Evolutionary conservation across 2,888 invertebrate species (phyloP), one percentile per base, ranked within the genome.

Genomic region (Ophion ventricosus): DNA sequence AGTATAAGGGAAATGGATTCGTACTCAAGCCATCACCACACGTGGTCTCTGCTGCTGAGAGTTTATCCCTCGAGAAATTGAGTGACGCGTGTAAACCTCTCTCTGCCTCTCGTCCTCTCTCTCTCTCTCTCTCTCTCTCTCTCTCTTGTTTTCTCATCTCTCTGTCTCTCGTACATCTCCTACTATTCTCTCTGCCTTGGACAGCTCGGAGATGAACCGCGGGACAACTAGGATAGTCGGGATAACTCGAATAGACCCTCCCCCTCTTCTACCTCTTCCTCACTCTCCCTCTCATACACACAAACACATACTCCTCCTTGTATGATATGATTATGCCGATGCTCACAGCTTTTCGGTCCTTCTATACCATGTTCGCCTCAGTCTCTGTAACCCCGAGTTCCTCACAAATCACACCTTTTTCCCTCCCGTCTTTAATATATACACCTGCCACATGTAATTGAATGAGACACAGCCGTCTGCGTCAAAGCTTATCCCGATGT

Each of bases 11-110:
- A 56, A 66, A 70, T 74, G 69, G 78, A 64, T 74, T 75, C 72
- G 67, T 77, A 43, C 73, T 73, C 25, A 78, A 56, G 57, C 69
- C 59, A 67, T 78, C 83, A 43, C 49, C 70, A 73, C 79, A 64
- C 72, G 57, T 57, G 69, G 70, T 83, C 64, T 70, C 69, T 79
- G 69, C 74, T 43, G 64, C 54, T 66, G 79, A 66, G 75, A 75
- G 75, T 64, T 72, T 66, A 83, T 80, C 75, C 66, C 83, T 59
- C 20, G 72, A 76, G 83, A 70, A 79, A 83, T 75, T 79, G 73
- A 64, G 70, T 83, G 83, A 75, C 49, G 83, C 75, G 75, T 74
- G 26, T 80, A 74, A 54, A 43, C 43, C 56, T 61, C 25, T 49
- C 67, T n/a, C 54, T 35, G 8, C 25, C 56, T 49, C 54, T 70